phyloP scores from a whole-genome alignment of 2,113 vertebrate genomes.

The Catharus fuscescens region DNA sequence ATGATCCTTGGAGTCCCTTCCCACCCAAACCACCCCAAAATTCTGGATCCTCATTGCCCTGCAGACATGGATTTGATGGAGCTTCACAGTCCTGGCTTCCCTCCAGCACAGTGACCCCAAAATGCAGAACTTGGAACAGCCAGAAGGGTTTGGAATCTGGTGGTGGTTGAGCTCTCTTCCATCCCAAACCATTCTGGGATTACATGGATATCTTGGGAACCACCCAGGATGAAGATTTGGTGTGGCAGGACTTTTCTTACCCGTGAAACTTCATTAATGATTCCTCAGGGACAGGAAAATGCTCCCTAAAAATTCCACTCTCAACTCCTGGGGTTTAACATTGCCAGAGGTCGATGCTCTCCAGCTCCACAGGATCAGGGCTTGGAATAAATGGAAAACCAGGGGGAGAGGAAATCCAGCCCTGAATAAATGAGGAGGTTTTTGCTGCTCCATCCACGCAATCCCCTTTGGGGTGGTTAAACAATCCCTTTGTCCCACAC shows the following conservation, averaged over 20 bases:
- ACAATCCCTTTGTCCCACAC: neutral
- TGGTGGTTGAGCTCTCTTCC: neutral
- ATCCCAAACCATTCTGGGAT: neutral
- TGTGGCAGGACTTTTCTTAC: neutral
- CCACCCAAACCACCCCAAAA: neutral
- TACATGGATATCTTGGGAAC: neutral
- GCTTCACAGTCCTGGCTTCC: fast-evolving
- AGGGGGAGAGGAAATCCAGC: neutral
- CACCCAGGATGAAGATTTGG: neutral
- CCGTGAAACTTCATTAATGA: fast-evolving
- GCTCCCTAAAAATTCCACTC: neutral
- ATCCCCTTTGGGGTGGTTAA: neutral
- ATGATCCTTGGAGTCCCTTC: fast-evolving
- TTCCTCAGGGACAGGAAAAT: neutral
- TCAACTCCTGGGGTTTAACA: neutral
- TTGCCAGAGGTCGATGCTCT: neutral
- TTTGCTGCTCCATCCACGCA: neutral
- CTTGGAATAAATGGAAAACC: neutral
- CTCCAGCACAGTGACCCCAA: neutral
- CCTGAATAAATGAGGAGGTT: neutral
- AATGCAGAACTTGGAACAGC: fast-evolving
- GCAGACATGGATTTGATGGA: neutral
- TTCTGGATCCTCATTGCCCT: neutral
- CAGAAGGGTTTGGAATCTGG: neutral
- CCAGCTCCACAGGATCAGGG: neutral